A percentile compares a stretch with the other conserved stretches of the same genome.
Evolutionary conservation across 1,140 invertebrate genomes (phyloP).

Genomic region (roundworm (Caenorhabditis elegans)): WBcel235 BX284604.4:3636501-3637000

Average conservation of each 20-base stretch:
- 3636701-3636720: not conserved
- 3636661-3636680: not conserved
- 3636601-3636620: not conserved
- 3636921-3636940: constrained; percentile 32
- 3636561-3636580: not conserved
- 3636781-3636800: not conserved
- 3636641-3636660: no score
- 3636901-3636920: constrained; percentile 32
- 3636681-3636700: not conserved
- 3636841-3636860: not conserved
- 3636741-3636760: not conserved
- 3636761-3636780: not conserved
- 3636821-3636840: not conserved
- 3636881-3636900: not conserved
- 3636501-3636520: constrained; percentile 18
- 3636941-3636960: constrained; percentile 24
- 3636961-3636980: constrained; percentile 31
- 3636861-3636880: not conserved
- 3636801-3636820: no score
- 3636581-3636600: constrained; percentile 2
- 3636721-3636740: not conserved
- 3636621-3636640: no score
- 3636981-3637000: not conserved
- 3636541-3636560: not conserved
- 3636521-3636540: no score